Conservation (phyloP, 2,888 invertebrate genomes). For the Metalampra italica region DNA sequence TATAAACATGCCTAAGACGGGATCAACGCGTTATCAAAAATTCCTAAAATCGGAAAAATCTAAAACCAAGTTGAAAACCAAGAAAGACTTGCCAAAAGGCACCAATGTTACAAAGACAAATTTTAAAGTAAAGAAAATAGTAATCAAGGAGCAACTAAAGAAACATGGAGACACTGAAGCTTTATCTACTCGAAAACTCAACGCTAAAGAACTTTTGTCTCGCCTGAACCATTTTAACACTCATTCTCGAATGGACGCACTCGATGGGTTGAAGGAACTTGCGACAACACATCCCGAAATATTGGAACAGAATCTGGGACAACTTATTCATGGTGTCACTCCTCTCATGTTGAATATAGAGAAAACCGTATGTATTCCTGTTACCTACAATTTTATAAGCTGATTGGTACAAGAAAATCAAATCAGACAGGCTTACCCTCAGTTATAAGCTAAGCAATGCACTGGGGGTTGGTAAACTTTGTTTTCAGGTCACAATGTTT, state of each 20-base stretch:
- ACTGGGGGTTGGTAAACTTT: too few species aligned
- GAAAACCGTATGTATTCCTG: conserved; percentile 65
- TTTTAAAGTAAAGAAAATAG: conserved; percentile 93
- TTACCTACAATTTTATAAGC: too few species aligned
- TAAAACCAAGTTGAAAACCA: conserved; percentile 92
- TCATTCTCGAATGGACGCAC: conserved; percentile 81
- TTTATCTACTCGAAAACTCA: conserved; percentile 83
- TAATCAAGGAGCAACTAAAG: conserved; percentile 86
- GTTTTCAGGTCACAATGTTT: too few species aligned
- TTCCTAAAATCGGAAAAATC: conserved; percentile 90
- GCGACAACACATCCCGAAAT: conserved; percentile 46
- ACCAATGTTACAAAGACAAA: conserved; percentile 93
- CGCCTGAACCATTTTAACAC: conserved; percentile 87
- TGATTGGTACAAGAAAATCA: too few species aligned
- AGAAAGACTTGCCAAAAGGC: conserved; percentile 89
- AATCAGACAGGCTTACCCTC: too few species aligned
- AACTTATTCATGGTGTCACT: conserved; percentile 83
- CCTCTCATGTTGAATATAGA: conserved; percentile 86
- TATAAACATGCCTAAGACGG: conserved; percentile 63
- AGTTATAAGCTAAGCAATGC: too few species aligned
- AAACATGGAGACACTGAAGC: conserved; percentile 74
- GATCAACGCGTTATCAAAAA: conserved; percentile 83
- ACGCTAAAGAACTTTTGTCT: conserved; percentile 83
- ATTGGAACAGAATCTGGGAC: conserved; percentile 80
- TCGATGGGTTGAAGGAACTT: conserved; percentile 80